These are phyloP conservation scores for Malaclemys terrapin DNA, from an alignment of 2,113 vertebrate species.

Conservation along the genomic window DNA sequence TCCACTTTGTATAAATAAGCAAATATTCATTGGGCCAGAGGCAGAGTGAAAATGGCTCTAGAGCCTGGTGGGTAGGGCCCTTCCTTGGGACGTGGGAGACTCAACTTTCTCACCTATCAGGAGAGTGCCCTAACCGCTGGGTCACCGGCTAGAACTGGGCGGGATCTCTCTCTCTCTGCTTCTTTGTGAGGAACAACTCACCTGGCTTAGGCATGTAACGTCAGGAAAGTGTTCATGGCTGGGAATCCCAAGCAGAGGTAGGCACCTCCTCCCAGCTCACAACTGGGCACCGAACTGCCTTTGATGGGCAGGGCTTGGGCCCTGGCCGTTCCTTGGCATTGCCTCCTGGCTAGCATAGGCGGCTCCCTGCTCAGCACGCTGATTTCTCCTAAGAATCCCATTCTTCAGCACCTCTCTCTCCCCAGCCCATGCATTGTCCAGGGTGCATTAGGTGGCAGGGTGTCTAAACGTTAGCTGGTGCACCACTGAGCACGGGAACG, in stretches of 20 bases:
- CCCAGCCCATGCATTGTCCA: neutral
- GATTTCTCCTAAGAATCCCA: neutral
- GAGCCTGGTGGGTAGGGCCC: neutral
- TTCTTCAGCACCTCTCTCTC: neutral
- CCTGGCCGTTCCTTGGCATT: neutral
- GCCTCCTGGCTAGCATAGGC: neutral
- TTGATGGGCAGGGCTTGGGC: neutral
- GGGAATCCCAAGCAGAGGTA: neutral
- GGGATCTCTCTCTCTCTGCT: neutral
- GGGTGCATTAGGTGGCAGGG: neutral
- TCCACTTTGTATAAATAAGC: neutral
- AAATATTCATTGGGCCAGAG: neutral
- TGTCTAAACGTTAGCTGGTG: neutral
- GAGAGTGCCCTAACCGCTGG: neutral
- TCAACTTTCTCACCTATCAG: neutral
- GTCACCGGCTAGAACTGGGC: neutral
- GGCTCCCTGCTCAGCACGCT: neutral
- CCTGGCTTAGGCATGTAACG: neutral
- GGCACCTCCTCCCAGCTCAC: neutral
- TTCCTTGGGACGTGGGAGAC: neutral
- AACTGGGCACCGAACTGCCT: neutral
- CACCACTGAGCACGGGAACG: neutral
- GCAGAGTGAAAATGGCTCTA: neutral
- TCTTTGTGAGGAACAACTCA: neutral
- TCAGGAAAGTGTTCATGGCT: neutral